Base-by-base conservation (phyloP, 2,113 vertebrate genomes). In the Oryzias javanicus region DNA sequence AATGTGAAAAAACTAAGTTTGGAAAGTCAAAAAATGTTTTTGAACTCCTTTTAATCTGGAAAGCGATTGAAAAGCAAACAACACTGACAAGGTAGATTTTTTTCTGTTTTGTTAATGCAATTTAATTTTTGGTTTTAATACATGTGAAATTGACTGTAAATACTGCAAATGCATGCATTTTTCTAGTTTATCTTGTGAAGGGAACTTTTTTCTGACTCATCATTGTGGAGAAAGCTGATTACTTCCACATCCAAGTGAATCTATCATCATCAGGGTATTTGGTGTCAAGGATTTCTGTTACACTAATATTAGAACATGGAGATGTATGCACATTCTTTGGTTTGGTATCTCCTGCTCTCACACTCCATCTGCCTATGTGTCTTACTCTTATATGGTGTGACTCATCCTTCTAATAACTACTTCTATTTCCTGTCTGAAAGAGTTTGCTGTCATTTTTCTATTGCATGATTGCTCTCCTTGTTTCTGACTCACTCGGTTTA, bases 391-490 rank as follows among this genome's bases (percentile, higher is more conserved):
- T 51, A 53, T 12, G 67, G 59, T 67, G 56, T 86, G 83, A 86
- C 76, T 88, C 81, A 86, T 73, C 60, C 29, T 60, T 70, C 67
- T 77, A 71, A 88, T 82, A 77, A 79, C 60, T 49, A 74, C 70
- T 51, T 74, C 72, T 35, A 66, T 81, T 77, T 85, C 60, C 67
- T 68, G 40, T 56, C 44, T 52, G 49, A 72, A 69, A 74, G 58
- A 60, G 25, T 78, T 76, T 60, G 64, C 50, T 41, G 14, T 77
- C 67, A 27, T 79, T 76, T 63, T 49, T 64, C 50, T 57, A 42
- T 69, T 68, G 77, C 61, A 13, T 53, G 55, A 76, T 72, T 54
- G 52, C 55, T 60, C 40, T 45, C 17, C 15, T 22, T 45, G 19
- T 55, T 57, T 52, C 52, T 66, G 62, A 73, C 62, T 82, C 62